A percentile compares a stretch with the other conserved stretches of the same genome.
These are phyloP conservation scores for Drosophila carrolli DNA, from an alignment of 1,140 invertebrate species.

Conservation along the genomic window DNA sequence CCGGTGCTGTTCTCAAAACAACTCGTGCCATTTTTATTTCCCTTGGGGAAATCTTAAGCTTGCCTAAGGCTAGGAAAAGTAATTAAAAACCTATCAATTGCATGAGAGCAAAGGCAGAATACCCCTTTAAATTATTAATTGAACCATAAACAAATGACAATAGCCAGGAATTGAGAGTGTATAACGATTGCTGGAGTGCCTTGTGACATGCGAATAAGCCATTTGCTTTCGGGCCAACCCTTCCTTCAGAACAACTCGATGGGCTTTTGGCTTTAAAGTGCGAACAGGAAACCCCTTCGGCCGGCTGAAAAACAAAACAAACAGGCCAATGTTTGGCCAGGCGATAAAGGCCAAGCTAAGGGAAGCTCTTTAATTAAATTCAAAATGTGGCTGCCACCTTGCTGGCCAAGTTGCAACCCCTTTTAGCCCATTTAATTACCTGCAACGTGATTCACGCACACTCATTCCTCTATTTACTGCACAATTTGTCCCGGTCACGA, in stretches of 20 bases:
- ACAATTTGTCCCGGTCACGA: slow-evolving; percentile 75
- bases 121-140: slow-evolving; percentile 37
- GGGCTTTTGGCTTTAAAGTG: slow-evolving; percentile 49
- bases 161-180: slow-evolving; percentile 23
- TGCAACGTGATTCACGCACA: slow-evolving; percentile 70
- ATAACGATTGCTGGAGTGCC: slow-evolving; percentile 42
- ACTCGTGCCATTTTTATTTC: neutral
- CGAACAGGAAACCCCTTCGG: slow-evolving; percentile 49
- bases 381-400: slow-evolving; percentile 60
- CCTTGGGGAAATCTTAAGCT: neutral
- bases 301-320: slow-evolving; percentile 50
- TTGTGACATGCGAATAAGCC: slow-evolving; percentile 66
- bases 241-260: slow-evolving; percentile 5
- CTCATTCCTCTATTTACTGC: slow-evolving; percentile 39
- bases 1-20: no score
- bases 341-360: slow-evolving; percentile 43
- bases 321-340: slow-evolving; percentile 45
- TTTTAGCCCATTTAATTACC: slow-evolving; percentile 32
- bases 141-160: slow-evolving; percentile 30
- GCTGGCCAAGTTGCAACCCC: slow-evolving; percentile 14
- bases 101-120: slow-evolving; percentile 5
- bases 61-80: neutral
- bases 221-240: slow-evolving; percentile 57
- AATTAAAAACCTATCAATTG: slow-evolving; percentile 34
- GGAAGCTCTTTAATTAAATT: slow-evolving; percentile 70